Evolutionary conservation across 2,797 vertebrate species (phyloP).

Genomic region (Falco peregrinus): DNA sequence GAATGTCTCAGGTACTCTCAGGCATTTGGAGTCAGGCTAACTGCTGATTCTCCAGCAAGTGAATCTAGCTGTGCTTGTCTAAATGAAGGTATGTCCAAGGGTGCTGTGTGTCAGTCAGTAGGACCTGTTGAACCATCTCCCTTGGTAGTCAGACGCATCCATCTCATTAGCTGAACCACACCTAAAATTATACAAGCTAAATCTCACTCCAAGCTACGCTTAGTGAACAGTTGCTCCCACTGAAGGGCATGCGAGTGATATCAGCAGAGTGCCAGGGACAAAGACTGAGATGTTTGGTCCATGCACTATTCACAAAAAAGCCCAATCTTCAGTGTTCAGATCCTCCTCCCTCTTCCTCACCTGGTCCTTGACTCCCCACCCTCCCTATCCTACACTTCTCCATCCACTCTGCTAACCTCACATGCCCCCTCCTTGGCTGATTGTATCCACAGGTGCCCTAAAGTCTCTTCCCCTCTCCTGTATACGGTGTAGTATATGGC

Average conservation of each 20-base stretch:
- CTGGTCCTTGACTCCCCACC: neutral
- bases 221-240: neutral
- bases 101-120: neutral
- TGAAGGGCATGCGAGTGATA: rapidly evolving
- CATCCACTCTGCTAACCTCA: neutral
- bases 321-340: neutral
- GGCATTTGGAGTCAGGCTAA: neutral
- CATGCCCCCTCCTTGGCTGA: neutral
- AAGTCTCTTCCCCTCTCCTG: neutral
- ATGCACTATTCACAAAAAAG: neutral
- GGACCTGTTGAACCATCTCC: neutral
- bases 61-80: neutral
- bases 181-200: neutral
- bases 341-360: neutral
- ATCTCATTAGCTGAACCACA: neutral
- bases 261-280: neutral
- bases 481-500: neutral
- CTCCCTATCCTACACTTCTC: neutral
- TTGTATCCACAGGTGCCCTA: neutral
- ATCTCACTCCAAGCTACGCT: neutral
- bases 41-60: neutral
- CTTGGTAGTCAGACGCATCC: neutral
- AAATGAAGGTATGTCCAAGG: neutral
- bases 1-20: neutral
- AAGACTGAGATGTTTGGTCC: neutral